These are phyloP conservation scores for Setophaga kirtlandii DNA, from an alignment of 2,113 vertebrate genomes.

Conservation along the genomic window DNA sequence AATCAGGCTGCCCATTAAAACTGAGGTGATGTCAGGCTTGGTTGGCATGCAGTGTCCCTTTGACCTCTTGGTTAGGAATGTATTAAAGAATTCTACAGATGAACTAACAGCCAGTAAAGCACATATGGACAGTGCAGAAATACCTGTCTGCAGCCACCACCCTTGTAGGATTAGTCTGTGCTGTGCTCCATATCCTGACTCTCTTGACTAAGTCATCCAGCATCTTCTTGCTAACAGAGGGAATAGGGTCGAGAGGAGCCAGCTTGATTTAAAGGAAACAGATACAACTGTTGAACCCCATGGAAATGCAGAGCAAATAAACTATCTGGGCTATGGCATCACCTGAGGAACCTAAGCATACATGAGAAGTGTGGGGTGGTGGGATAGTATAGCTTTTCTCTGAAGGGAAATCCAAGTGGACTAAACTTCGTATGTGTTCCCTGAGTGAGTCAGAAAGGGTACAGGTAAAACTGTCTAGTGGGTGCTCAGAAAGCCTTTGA, in stretches of 20 bases:
- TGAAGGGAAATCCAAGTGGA: not conserved
- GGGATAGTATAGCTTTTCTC: not conserved
- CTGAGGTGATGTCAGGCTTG: not conserved
- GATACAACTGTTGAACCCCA: not conserved
- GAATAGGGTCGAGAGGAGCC: not conserved
- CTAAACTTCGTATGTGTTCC: not conserved
- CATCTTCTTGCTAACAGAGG: too few relatives aligned
- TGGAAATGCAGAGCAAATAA: not conserved
- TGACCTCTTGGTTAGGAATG: not conserved
- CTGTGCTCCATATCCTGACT: not conserved
- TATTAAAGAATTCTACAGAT: not conserved
- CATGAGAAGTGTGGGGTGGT: not conserved
- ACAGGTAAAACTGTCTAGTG: not conserved
- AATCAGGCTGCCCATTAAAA: not conserved
- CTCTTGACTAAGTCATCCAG: not conserved
- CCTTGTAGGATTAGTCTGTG: not conserved
- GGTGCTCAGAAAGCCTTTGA: not conserved
- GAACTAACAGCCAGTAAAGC: not conserved
- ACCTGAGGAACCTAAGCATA: not conserved
- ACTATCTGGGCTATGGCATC: not conserved
- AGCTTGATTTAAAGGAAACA: not conserved
- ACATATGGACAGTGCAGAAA: not conserved
- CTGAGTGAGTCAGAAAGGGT: not conserved
- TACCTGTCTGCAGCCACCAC: not conserved
- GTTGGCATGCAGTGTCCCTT: not conserved